These are phyloP conservation scores for Drosophila asahinai DNA, from an alignment of 1,140 invertebrate species.

Conservation along the genomic window DNA sequence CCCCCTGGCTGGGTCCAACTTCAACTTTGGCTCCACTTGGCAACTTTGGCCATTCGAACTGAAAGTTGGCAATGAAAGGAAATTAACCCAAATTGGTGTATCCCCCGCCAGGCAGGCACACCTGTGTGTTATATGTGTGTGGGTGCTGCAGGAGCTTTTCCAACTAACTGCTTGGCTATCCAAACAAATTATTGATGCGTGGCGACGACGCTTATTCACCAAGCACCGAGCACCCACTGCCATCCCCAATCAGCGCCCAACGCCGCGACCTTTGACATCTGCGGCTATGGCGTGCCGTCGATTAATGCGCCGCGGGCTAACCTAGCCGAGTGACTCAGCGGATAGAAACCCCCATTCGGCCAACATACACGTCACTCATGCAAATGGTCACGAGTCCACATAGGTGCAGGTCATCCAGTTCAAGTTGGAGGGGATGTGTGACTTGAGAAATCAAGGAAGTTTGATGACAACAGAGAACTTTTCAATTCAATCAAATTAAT, in stretches of 20 bases:
- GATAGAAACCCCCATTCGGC: not conserved
- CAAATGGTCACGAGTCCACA: constrained; percentile 2
- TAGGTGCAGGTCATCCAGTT: not conserved
- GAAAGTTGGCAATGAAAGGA: constrained; percentile 26
- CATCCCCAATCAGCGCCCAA: constrained; percentile 2
- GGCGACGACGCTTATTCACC: constrained; percentile 16
- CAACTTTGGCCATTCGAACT: constrained; percentile 21
- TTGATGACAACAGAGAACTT: not conserved
- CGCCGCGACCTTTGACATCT: constrained; percentile 49
- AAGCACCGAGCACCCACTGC: not conserved
- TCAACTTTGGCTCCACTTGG: constrained; percentile 6
- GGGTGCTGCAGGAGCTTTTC: constrained; percentile 30
- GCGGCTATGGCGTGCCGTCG: constrained; percentile 24
- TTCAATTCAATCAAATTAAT: too few relatives aligned
- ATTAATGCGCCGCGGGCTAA: constrained; percentile 36
- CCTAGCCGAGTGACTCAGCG: constrained; percentile 40
- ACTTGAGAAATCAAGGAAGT: not conserved
- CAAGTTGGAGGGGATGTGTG: not conserved
- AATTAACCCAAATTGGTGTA: constrained; percentile 39
- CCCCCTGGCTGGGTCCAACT: not conserved
- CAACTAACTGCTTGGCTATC: not conserved
- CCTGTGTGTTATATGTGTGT: constrained; percentile 7
- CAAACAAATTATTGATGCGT: constrained; percentile 46
- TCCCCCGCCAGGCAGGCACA: not conserved
- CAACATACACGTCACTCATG: not conserved